phyloP scores from a whole-genome alignment of 2,888 invertebrate genomes.

The Dermolepida albohirtum region DNA sequence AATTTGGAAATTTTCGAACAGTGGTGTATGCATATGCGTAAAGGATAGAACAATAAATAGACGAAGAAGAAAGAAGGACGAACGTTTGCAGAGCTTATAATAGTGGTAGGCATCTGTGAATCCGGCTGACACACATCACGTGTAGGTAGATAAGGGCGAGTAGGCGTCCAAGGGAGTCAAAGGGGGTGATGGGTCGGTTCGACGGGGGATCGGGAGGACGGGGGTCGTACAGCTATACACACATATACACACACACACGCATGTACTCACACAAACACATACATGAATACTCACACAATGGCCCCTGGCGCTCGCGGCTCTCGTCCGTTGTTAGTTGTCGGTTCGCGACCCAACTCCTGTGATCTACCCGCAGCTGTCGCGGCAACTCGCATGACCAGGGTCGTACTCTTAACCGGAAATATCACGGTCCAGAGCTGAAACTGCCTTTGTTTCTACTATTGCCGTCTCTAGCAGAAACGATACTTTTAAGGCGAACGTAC shows the following conservation, averaged over 20 bases:
- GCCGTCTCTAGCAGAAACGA: conserved; percentile 31
- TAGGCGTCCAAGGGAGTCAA: conserved; percentile 45
- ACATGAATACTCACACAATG: conserved; percentile 62
- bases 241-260: conserved; percentile 18
- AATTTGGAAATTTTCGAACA: conserved; percentile 28
- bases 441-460: conserved; percentile 39
- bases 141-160: conserved; percentile 52
- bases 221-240: conserved; percentile 31
- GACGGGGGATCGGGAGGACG: conserved; percentile 36
- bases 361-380: conserved; percentile 55
- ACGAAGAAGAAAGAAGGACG: conserved; percentile 35
- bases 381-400: conserved; percentile 51
- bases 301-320: conserved; percentile 65
- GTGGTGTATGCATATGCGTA: conserved; percentile 11
- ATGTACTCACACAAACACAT: conserved; percentile 25
- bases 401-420: conserved; percentile 52
- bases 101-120: conserved; percentile 46
- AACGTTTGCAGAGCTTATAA: conserved; percentile 44
- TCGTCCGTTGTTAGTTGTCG: conserved; percentile 67
- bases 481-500: conserved; percentile 23
- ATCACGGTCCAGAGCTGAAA: conserved; percentile 46
- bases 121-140: conserved; percentile 50
- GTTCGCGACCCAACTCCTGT: conserved; percentile 60
- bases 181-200: conserved; percentile 38
- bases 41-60: conserved; percentile 38